A percentile compares a stretch with the other conserved stretches of the same genome.
Evolutionary conservation across 2,797 vertebrate genomes (phyloP).

Genomic region (Thalassophryne amazonica): DNA sequence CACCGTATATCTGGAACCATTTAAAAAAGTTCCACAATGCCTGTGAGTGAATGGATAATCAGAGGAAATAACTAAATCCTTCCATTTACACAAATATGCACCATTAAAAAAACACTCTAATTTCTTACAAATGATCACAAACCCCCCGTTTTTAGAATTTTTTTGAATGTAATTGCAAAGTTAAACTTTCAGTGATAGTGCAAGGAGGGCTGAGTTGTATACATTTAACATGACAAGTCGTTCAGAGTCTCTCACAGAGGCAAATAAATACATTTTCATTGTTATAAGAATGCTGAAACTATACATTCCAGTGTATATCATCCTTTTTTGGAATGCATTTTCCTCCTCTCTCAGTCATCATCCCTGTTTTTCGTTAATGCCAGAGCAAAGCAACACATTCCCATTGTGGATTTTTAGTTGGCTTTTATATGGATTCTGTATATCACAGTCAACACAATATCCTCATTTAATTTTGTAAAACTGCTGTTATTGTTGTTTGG

Average conservation of each 20-base stretch:
- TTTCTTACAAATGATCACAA: conserved; percentile 28
- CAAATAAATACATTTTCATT: conserved; percentile 1
- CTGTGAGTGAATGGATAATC: no score
- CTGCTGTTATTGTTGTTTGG: no score
- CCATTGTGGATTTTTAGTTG: no score
- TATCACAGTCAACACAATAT: no score
- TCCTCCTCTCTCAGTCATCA: neutral
- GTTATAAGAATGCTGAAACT: neutral
- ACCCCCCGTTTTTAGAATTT: conserved; percentile 1
- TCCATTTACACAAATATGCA: conserved; percentile 36
- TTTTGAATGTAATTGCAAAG: conserved; percentile 20
- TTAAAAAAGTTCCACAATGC: no score
- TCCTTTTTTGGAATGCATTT: neutral
- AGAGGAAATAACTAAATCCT: no score
- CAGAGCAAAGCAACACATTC: no score
- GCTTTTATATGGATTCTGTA: no score
- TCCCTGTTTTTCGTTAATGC: neutral
- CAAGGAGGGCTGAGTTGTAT: conserved; percentile 1
- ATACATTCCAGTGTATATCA: neutral
- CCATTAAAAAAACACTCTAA: no score
- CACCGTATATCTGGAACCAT: no score
- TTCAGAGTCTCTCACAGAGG: neutral
- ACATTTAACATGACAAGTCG: conserved; percentile 2
- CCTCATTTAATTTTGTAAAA: no score
- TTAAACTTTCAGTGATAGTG: conserved; percentile 19